Conservation (phyloP, 2,888 invertebrate species). For the Biston stratarius region DNA sequence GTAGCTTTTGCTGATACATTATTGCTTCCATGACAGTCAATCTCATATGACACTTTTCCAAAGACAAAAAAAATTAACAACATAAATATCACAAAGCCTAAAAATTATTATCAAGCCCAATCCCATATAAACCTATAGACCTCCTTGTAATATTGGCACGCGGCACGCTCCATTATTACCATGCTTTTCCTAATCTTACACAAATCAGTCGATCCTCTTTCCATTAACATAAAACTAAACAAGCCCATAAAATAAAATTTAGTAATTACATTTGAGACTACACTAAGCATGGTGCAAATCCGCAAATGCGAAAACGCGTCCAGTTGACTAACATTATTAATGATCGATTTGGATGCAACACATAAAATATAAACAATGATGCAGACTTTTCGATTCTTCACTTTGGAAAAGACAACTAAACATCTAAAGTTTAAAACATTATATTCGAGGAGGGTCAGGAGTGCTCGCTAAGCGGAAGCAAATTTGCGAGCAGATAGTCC, state of each 20-base stretch:
- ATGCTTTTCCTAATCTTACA: slow-evolving; percentile 67
- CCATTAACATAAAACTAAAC: slow-evolving; percentile 62
- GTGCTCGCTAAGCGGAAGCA: slow-evolving; percentile 70
- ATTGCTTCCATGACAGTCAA: slow-evolving; percentile 62
- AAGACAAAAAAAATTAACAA: slow-evolving; percentile 44
- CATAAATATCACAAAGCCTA: slow-evolving; percentile 65
- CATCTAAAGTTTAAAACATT: slow-evolving; percentile 78
- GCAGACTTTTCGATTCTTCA: slow-evolving; percentile 84
- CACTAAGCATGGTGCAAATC: slow-evolving; percentile 79
- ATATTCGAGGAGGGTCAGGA: slow-evolving; percentile 82
- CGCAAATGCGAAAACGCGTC: slow-evolving; percentile 68
- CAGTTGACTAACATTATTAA: slow-evolving; percentile 65
- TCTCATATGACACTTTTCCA: slow-evolving; percentile 48
- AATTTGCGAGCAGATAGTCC: slow-evolving; percentile 62
- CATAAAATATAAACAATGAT: slow-evolving; percentile 75
- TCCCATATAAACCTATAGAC: slow-evolving; percentile 51
- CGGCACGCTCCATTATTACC: slow-evolving; percentile 66
- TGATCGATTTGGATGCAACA: slow-evolving; percentile 68
- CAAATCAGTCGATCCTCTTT: slow-evolving; percentile 76
- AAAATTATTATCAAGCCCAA: slow-evolving; percentile 54
- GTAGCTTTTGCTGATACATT: slow-evolving; percentile 53
- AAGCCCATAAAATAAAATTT: slow-evolving; percentile 65
- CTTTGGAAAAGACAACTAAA: slow-evolving; percentile 83
- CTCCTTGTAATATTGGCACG: slow-evolving; percentile 69
- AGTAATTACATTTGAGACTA: slow-evolving; percentile 81